Percentiles rank a stretch among this genome's conserved stretches.
phyloP scores from a whole-genome alignment of 2,888 invertebrate species.

The Prostheceraeus crozeri region DNA sequence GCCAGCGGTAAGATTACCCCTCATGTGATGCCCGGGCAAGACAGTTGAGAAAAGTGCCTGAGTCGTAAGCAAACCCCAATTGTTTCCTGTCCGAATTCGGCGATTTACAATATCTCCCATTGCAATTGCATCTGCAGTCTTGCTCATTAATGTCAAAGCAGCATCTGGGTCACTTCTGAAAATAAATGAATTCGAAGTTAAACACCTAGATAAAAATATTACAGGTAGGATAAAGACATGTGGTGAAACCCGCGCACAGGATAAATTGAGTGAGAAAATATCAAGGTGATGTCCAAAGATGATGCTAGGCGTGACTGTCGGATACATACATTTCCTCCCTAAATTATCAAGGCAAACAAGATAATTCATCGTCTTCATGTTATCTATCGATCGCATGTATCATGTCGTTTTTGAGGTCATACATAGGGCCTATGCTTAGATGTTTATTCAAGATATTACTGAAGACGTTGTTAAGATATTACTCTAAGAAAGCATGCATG shows the following conservation, averaged over 20 bases:
- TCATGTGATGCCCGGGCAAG: constrained; percentile 75
- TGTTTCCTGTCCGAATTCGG: constrained; percentile 64
- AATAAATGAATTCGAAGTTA: background rate
- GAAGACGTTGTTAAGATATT: too few species aligned
- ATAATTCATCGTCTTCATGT: too few species aligned
- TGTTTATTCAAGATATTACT: too few species aligned
- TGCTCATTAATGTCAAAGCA: constrained; percentile 66
- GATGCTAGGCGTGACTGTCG: background rate
- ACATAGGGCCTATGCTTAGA: too few species aligned
- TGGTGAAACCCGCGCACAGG: too few species aligned
- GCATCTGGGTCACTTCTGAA: constrained; percentile 57
- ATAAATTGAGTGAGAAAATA: too few species aligned
- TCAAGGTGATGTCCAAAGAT: background rate
- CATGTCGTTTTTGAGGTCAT: too few species aligned
- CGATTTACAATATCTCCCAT: constrained; percentile 76
- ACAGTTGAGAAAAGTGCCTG: constrained; percentile 83
- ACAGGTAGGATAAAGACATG: constrained; percentile 5
- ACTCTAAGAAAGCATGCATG: too few species aligned
- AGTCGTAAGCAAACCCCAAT: constrained; percentile 76
- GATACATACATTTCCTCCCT: background rate
- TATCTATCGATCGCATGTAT: too few species aligned
- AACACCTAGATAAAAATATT: too few species aligned
- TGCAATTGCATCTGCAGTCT: constrained; percentile 76
- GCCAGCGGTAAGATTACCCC: constrained; percentile 68
- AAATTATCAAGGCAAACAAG: too few species aligned